These are phyloP conservation scores for Beroe forskalii DNA, from an alignment of 37 sponge, comb jelly and placozoan species.

Conservation along the genomic window DNA sequence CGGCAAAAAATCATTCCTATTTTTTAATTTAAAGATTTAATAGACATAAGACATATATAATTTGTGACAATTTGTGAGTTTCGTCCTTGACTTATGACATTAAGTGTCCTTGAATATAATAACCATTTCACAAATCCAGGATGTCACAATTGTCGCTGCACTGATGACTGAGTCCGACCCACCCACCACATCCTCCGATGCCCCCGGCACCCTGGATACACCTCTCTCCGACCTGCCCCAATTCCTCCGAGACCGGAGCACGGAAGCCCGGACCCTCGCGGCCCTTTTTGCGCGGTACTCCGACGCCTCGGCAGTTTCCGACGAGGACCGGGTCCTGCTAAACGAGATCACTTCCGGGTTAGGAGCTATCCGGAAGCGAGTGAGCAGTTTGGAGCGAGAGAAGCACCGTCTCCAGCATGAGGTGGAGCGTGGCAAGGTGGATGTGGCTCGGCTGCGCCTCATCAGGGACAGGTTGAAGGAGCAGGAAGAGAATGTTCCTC, in stretches of 20 bases:
- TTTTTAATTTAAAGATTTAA: too few species aligned
- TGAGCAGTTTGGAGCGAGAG: background rate
- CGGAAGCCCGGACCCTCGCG: background rate
- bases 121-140: too few species aligned
- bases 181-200: too few species aligned
- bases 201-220: background rate
- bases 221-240: background rate
- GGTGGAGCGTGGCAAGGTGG: slow-evolving; percentile 11
- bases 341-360: background rate
- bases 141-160: too few species aligned
- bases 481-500: slow-evolving; percentile 31
- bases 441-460: background rate
- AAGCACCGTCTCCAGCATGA: background rate
- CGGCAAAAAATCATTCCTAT: too few species aligned
- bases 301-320: background rate
- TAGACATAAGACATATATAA: too few species aligned
- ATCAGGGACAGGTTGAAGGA: slow-evolving; percentile 22
- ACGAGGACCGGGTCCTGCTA: background rate
- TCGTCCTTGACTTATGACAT: too few species aligned
- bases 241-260: background rate
- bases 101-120: too few species aligned
- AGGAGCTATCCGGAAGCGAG: background rate
- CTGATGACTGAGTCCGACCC: too few species aligned
- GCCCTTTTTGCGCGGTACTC: background rate
- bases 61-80: too few species aligned